A percentile compares a stretch with the other conserved stretches of the same genome.
These are phyloP conservation scores for Carassius auratus DNA, from an alignment of 2,113 vertebrate species.

Conservation along the genomic window DNA sequence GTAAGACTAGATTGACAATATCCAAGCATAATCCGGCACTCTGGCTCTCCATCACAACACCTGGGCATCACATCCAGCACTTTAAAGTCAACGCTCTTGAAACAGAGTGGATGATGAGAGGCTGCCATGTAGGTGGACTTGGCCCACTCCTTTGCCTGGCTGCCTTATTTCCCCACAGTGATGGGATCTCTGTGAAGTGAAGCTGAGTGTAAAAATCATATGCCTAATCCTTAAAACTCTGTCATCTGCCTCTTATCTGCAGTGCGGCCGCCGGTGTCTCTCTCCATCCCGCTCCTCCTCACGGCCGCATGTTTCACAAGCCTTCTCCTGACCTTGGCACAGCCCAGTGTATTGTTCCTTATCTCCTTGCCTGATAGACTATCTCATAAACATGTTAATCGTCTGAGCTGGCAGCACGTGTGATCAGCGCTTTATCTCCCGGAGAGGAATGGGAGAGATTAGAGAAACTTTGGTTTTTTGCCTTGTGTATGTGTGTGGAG, in stretches of 20 bases:
- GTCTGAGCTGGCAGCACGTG: constrained; percentile 55
- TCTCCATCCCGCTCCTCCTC: constrained; percentile 34
- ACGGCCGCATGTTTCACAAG: constrained; percentile 71
- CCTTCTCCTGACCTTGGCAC: constrained; percentile 78
- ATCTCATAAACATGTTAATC: constrained; percentile 79
- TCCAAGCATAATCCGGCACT: not conserved
- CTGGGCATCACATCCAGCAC: constrained; percentile 13
- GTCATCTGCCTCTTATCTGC: constrained; percentile 54
- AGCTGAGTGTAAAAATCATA: constrained; percentile 44
- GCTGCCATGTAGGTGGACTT: constrained; percentile 16
- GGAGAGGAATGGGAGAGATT: constrained; percentile 65
- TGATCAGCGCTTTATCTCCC: constrained; percentile 79
- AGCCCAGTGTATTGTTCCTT: constrained; percentile 72
- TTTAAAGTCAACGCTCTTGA: constrained; percentile 22
- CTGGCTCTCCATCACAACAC: constrained; percentile 7
- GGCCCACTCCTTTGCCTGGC: constrained; percentile 14
- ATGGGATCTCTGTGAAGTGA: constrained; percentile 44
- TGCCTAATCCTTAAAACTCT: constrained; percentile 47
- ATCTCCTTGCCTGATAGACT: constrained; percentile 75
- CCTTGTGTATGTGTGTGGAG: constrained; percentile 50
- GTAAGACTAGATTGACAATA: not conserved
- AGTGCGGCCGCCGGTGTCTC: constrained; percentile 47
- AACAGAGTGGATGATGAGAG: constrained; percentile 8
- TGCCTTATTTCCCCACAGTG: constrained; percentile 22
- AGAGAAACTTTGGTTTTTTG: constrained; percentile 55